Percentiles rank a stretch among this genome's conserved stretches.
phyloP scores from a whole-genome alignment of 2,113 vertebrate species.

The Lichenostomus cassidix region DNA sequence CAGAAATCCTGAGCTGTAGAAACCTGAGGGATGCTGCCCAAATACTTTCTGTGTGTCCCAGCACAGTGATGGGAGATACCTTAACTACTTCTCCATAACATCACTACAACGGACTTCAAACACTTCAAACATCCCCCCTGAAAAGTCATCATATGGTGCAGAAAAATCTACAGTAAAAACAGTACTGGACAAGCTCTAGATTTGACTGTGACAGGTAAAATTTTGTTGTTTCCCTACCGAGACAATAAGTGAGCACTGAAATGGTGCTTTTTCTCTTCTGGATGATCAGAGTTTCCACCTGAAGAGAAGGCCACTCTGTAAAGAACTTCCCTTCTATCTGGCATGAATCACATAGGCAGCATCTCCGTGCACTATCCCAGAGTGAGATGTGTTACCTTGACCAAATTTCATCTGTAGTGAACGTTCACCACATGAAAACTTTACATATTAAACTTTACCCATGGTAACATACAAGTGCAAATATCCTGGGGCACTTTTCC shows the following conservation, averaged over 20 bases:
- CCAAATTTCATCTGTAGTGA: neutral
- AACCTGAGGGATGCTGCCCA: neutral
- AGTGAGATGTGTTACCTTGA: neutral
- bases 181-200: neutral
- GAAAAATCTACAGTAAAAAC: neutral
- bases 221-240: neutral
- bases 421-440: neutral
- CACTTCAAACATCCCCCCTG: neutral
- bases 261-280: neutral
- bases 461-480: neutral
- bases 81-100: neutral
- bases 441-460: neutral
- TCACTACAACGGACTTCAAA: neutral
- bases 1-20: neutral
- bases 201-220: neutral
- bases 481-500: neutral
- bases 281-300: neutral
- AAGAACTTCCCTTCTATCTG: neutral
- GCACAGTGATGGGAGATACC: neutral
- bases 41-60: neutral
- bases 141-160: neutral
- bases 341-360: neutral
- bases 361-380: neutral
- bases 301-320: neutral
- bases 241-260: neutral